phyloP scores from a whole-genome alignment of 2,888 invertebrate species.

The Aethes cnicana region DNA sequence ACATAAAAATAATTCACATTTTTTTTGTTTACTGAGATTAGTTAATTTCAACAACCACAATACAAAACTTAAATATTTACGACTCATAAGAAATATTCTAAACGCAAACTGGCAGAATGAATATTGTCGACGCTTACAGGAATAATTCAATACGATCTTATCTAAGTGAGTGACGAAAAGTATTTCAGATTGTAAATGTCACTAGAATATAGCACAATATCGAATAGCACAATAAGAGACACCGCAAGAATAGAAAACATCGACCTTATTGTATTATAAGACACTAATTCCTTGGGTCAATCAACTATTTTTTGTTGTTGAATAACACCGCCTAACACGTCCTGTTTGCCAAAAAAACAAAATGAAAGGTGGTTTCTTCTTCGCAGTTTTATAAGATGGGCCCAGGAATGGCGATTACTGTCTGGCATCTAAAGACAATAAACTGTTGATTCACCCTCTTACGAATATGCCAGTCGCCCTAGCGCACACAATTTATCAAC shows the following conservation, averaged over 20 bases:
- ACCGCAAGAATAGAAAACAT: conserved; percentile 4
- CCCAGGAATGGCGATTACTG: too few species aligned
- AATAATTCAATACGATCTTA: conserved; percentile 1
- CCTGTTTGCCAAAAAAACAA: too few species aligned
- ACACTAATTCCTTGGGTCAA: conserved; percentile 27
- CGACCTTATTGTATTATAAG: conserved; percentile 26
- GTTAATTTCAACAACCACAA: conserved; percentile 17
- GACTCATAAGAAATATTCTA: conserved; percentile 20
- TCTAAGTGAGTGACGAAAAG: background rate
- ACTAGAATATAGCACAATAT: background rate
- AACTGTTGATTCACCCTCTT: too few species aligned
- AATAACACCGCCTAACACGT: too few species aligned
- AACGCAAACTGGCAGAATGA: conserved; percentile 25
- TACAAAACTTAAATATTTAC: conserved; percentile 16
- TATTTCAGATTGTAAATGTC: background rate
- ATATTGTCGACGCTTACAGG: conserved; percentile 6
- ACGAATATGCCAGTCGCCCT: conserved; percentile 18
- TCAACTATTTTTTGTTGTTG: too few species aligned
- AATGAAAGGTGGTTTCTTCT: too few species aligned
- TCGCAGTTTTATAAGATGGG: too few species aligned
- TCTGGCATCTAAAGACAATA: too few species aligned
- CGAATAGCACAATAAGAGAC: conserved; percentile 11
- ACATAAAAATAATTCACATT: conserved; percentile 19
- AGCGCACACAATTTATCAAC: conserved; percentile 10
- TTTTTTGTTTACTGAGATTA: conserved; percentile 1